Evolutionary conservation across 1,140 invertebrate genomes (phyloP), one percentile per base, ranked within the genome.

Genomic region (Asbolus verrucosus): DNA sequence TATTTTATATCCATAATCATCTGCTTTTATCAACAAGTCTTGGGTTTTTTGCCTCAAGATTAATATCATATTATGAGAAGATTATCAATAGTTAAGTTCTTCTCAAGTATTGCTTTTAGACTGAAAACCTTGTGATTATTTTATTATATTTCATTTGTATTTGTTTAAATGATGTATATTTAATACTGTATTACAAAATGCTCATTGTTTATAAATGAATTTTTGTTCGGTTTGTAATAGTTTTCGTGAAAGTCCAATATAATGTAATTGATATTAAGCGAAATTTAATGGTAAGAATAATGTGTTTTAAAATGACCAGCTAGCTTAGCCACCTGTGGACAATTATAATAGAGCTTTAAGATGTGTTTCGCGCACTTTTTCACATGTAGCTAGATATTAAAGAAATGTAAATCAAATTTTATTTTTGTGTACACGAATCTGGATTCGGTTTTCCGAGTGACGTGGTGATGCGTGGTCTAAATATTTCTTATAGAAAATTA

Each of bases 251-350:
- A 50, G 43, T 50, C 43, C 43, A 50, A 21, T 50, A 24, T 50
- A 65, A n/a, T 24, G 16, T 65, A 38, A 38, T 43, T 65, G 36
- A 62, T 62, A 36, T 36, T 62, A 33, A 62, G 39, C 33, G 33
- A 63, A 54, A 24, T 50, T 62, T 38, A 62, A 62, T 18, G 30
- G 18, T 62, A 63, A 63, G 30, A 18, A 15, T 60, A 60, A 62
- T 62, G 60, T 70, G 65, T 75, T 75, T 43, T 54, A 60, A 75
- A 71, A 70, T 70, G 75, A 77, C 75, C 75, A 77, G 75, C 75
- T 77, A 76, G 75, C 75, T 77, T 72, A 77, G 75, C 75, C 39
- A 67, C 67, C 36, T 75, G 70, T 75, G 73, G 36, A 62, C 24
- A 46, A 71, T 41, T 41, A 63, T 27, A 67, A n/a, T 71, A 65